These are phyloP conservation scores for Onchidella celtica DNA, from an alignment of 2,888 invertebrate species.

Conservation along the genomic window DNA sequence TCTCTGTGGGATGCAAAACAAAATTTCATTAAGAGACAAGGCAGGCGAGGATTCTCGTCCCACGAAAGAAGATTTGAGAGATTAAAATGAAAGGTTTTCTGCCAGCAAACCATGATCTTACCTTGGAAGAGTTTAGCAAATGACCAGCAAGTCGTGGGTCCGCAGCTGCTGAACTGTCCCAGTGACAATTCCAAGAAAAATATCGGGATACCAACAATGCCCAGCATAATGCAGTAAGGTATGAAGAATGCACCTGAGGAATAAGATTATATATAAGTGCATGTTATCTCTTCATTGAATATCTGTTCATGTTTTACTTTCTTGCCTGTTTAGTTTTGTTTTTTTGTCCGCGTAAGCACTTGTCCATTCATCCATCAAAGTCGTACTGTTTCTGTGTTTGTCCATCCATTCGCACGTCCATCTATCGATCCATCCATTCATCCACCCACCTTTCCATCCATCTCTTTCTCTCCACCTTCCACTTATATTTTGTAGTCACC, in stretches of 20 bases:
- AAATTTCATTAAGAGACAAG: too few species aligned
- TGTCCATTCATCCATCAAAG: conserved; percentile 12
- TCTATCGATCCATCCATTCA: neutral
- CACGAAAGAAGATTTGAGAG: too few species aligned
- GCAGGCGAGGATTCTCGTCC: too few species aligned
- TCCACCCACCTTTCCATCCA: neutral
- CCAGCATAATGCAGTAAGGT: conserved; percentile 77
- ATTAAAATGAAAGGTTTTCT: too few species aligned
- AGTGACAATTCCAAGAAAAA: conserved; percentile 79
- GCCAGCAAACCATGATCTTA: conserved; percentile 47
- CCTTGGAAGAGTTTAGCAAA: conserved; percentile 77
- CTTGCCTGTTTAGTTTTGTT: too few species aligned
- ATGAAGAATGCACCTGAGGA: conserved; percentile 77
- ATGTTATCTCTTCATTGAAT: neutral
- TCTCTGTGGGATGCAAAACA: too few species aligned
- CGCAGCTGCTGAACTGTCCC: conserved; percentile 78
- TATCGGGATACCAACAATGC: conserved; percentile 78
- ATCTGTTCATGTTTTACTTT: neutral
- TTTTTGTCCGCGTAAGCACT: neutral
- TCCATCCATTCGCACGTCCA: neutral
- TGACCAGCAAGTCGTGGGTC: conserved; percentile 80
- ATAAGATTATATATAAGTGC: neutral
- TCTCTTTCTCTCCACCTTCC: neutral
- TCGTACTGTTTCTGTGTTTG: neutral
- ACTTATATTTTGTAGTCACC: too few species aligned